Evolutionary conservation across 2,888 invertebrate species (phyloP).

Genomic region (Meliscaeva auricollis): DNA sequence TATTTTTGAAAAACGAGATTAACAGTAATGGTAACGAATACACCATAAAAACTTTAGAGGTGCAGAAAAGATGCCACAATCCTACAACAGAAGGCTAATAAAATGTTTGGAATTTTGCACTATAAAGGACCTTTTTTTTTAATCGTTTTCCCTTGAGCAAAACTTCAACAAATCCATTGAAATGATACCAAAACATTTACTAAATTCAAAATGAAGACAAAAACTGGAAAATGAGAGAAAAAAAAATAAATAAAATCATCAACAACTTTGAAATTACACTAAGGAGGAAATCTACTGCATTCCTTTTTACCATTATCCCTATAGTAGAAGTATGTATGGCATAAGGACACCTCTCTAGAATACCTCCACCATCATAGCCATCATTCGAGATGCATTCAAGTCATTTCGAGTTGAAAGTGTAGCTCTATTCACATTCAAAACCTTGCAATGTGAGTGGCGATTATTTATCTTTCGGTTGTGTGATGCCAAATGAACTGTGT

Average conservation of each 20-base stretch:
- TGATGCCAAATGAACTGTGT: constrained; percentile 71
- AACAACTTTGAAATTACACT: constrained; percentile 10
- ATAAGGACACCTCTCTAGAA: background rate
- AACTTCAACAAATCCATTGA: background rate
- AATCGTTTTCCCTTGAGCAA: background rate
- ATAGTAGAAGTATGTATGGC: background rate
- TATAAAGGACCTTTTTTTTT: background rate
- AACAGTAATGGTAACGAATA: too few species aligned
- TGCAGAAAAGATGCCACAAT: background rate
- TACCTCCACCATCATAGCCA: background rate
- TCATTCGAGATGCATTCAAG: constrained; percentile 13
- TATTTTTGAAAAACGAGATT: too few species aligned
- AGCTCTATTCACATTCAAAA: constrained; percentile 40
- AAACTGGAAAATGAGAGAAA: background rate
- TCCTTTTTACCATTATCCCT: background rate
- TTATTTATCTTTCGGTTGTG: constrained; percentile 59
- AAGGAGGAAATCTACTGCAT: background rate
- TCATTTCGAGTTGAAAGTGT: constrained; percentile 20
- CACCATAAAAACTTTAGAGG: too few species aligned
- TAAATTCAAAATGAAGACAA: background rate
- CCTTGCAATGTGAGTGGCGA: constrained; percentile 35
- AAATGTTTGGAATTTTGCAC: background rate
- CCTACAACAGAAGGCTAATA: constrained; percentile 12
- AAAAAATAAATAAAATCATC: too few species aligned
- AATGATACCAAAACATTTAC: background rate